phyloP scores from a whole-genome alignment of 2,113 vertebrate species.

The Lophius piscatorius region DNA sequence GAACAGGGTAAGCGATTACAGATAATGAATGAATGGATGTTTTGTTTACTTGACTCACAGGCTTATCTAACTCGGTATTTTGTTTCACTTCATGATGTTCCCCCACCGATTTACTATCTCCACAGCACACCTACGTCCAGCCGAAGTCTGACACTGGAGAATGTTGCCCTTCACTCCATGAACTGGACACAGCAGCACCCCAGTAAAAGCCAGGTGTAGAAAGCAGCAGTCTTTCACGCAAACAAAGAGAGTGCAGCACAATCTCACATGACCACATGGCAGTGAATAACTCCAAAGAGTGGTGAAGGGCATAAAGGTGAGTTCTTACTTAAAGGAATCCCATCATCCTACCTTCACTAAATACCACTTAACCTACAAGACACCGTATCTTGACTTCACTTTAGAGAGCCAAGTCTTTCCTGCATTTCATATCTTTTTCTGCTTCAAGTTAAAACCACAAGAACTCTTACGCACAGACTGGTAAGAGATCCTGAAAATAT shows the following conservation, averaged over 20 bases:
- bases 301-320: background rate
- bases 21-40: no score
- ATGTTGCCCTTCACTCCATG: background rate
- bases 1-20: no score
- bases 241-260: background rate
- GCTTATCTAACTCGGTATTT: background rate
- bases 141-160: conserved; percentile 6
- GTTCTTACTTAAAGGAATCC: background rate
- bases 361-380: no score
- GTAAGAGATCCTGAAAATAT: background rate
- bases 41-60: background rate
- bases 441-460: conserved; percentile 16
- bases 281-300: background rate
- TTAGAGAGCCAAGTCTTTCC: conserved; percentile 19
- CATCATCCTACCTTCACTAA: background rate
- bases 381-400: conserved; percentile 16
- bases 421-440: conserved; percentile 41
- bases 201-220: conserved; percentile 2
- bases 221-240: background rate
- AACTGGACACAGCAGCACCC: conserved; percentile 2
- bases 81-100: no score
- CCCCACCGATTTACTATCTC: no score
- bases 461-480: background rate
- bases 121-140: no score
- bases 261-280: background rate